phyloP scores from a whole-genome alignment of 2,888 invertebrate species.

The Gonocerus acuteangulatus region DNA sequence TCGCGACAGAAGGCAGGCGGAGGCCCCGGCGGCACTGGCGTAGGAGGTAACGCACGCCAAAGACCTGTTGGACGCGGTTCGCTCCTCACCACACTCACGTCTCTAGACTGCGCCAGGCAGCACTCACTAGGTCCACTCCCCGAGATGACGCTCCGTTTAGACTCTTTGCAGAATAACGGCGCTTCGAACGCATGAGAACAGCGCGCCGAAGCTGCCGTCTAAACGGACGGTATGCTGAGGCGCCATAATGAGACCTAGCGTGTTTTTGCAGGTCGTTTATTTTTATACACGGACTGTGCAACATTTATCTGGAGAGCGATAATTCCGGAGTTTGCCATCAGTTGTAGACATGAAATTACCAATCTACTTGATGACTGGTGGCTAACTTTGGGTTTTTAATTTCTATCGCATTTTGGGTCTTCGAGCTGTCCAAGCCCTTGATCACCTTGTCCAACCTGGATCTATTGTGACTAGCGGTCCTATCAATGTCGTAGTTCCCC shows the following conservation, averaged over 20 bases:
- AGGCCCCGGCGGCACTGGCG: slow-evolving; percentile 43
- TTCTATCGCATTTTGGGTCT: no score
- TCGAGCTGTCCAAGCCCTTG: no score
- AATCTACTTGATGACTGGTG: no score
- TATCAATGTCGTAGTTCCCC: no score
- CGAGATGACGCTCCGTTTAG: slow-evolving; percentile 1
- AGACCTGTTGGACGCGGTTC: slow-evolving; percentile 42
- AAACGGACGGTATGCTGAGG: neutral
- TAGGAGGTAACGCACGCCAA: slow-evolving; percentile 40
- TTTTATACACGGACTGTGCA: no score
- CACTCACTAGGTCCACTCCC: slow-evolving; percentile 16
- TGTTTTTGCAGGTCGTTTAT: no score
- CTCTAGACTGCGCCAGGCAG: slow-evolving; percentile 40
- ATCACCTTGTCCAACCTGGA: no score
- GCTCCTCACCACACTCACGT: slow-evolving; percentile 44
- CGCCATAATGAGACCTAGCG: neutral
- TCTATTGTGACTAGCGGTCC: no score
- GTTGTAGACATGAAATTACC: no score
- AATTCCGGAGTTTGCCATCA: no score
- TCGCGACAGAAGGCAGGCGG: slow-evolving; percentile 40
- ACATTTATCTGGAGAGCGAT: no score
- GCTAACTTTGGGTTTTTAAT: no score
- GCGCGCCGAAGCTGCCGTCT: neutral
- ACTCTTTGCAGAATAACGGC: slow-evolving; percentile 11
- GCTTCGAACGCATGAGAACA: neutral